Evolutionary conservation across 2,888 invertebrate species (phyloP).

Genomic region (Lagria hirta): DNA sequence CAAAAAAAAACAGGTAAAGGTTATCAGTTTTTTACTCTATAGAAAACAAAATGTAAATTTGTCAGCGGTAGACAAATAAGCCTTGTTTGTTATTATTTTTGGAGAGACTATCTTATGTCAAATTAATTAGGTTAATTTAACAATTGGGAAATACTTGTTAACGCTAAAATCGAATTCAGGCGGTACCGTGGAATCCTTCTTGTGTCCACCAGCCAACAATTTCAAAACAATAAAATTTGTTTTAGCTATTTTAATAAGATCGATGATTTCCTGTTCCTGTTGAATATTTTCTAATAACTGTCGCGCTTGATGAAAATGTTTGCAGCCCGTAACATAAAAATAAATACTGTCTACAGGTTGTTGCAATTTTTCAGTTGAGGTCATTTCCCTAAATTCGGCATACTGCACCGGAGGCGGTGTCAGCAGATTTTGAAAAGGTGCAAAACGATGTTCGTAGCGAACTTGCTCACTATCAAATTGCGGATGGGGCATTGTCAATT

Average conservation of each 20-base stretch:
- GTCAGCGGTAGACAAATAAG: no score
- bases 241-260: constrained; percentile 87
- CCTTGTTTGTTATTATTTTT: no score
- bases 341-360: constrained; percentile 59
- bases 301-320: constrained; percentile 90
- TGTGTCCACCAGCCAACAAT: constrained; percentile 88
- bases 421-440: constrained; percentile 81
- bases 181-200: constrained; percentile 78
- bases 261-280: constrained; percentile 77
- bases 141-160: constrained; percentile 89
- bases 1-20: no score
- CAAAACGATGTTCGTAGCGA: constrained; percentile 91
- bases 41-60: no score
- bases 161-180: constrained; percentile 90
- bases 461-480: constrained; percentile 94
- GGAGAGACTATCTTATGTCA: no score
- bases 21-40: no score
- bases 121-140: constrained; percentile 62
- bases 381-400: constrained; percentile 84
- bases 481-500: constrained; percentile 79
- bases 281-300: constrained; percentile 80
- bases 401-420: constrained; percentile 92
- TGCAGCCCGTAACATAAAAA: constrained; percentile 80
- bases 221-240: constrained; percentile 95
- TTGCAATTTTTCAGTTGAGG: constrained; percentile 63